phyloP scores from a whole-genome alignment of 1,140 invertebrate genomes.

The Platyscapa corneri region DNA sequence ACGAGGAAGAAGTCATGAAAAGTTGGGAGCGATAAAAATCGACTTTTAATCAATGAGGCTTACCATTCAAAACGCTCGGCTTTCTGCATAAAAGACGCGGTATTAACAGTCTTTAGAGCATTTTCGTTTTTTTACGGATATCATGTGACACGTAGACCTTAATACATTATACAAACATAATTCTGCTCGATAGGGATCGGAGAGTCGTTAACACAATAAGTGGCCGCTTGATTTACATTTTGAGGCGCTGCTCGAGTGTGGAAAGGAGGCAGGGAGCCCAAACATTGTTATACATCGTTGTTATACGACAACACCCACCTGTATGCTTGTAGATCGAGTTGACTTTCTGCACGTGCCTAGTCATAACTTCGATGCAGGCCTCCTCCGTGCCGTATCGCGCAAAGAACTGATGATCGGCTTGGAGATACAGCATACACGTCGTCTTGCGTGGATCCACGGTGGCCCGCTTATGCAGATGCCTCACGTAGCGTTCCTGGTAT shows the following conservation, averaged over 20 bases:
- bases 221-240: conserved; percentile 29
- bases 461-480: conserved; percentile 82
- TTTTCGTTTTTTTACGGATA: not conserved
- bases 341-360: conserved; percentile 93
- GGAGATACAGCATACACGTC: conserved; percentile 93
- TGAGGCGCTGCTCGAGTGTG: not conserved
- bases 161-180: conserved; percentile 13
- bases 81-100: not conserved
- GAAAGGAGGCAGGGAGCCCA: not conserved
- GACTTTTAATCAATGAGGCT: not conserved
- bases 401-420: conserved; percentile 96
- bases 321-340: conserved; percentile 94
- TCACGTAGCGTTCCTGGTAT: conserved; percentile 66
- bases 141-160: not conserved
- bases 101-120: not conserved
- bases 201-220: conserved; percentile 27
- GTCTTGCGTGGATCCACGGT: conserved; percentile 86
- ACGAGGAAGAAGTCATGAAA: not conserved
- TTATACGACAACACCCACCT: conserved; percentile 74
- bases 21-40: not conserved
- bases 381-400: conserved; percentile 94
- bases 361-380: conserved; percentile 96
- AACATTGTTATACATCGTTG: not conserved
- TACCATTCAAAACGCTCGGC: not conserved
- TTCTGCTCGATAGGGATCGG: conserved; percentile 6